Base-by-base conservation (phyloP, 2,797 vertebrate species). In the Neopelma chrysocephalum region DNA sequence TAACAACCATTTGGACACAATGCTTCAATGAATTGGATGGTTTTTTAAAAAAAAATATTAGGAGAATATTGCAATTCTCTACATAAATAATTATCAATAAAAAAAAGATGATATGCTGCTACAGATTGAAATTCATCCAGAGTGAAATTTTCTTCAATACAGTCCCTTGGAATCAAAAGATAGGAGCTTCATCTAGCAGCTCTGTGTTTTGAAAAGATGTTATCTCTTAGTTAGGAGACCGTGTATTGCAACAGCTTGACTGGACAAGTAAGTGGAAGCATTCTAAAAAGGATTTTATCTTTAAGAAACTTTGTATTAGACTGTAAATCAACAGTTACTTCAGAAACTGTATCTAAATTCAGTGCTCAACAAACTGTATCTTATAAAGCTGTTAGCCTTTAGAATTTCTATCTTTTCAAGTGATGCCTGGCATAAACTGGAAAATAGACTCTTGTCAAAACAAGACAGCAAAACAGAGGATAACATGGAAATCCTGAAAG, bases 31-130 rank as follows among this genome's bases (percentile, higher is more conserved):
- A 87, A 70, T 14, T 34, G 4, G 78, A 56, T 53, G 26, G 5
- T 9, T 80, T 73, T 57, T 65, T 1, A 45, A 2, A 48, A n/a
- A 19, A 50, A 43, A 12, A 40, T 8, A 43, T 61, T 32, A n/a
- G 4, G 6, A 79, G 4, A 42, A 50, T 57, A 69, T 45, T 92
- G 11, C 15, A 70, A 38, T 38, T 6, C 4, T 51, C 25, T 12
- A 8, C 9, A 43, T 53, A 42, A 76, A 43, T 29, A 69, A 71
- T 7, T 75, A 45, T 53, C 2, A 29, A 72, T 31, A 1, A 34
- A 64, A 47, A 80, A 50, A 5, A 11, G 1, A 11, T 4, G 0
- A 48, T 6, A 0, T 43, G 8, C 7, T 68, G 12, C 12, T 75
- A 53, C 12, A 58, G n/a, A 51, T 14, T 68, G 51, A 86, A 89